Evolutionary conservation across 1,140 invertebrate genomes (phyloP).

Genomic region (Lerema accius): DNA sequence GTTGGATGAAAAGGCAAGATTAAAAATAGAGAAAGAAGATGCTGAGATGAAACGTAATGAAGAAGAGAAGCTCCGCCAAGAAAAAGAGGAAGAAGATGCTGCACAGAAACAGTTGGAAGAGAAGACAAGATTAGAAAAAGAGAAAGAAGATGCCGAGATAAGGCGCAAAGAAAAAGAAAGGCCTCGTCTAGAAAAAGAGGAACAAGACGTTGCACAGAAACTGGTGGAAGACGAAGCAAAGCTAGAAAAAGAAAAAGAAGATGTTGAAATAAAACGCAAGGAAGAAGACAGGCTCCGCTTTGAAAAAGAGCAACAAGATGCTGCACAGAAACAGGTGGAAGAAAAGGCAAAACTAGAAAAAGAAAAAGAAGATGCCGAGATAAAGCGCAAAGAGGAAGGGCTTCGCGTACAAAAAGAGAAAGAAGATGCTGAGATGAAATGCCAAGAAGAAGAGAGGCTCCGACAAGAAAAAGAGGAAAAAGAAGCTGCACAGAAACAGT

Average conservation of each 20-base stretch:
- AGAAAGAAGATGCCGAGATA: not conserved
- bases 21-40: not conserved
- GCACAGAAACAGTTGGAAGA: not conserved
- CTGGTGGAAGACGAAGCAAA: not conserved
- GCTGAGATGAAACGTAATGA: not conserved
- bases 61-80: not conserved
- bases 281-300: not conserved
- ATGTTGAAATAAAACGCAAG: not conserved
- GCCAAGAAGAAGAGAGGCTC: too few relatives aligned
- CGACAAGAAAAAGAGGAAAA: too few relatives aligned
- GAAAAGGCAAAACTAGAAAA: not conserved
- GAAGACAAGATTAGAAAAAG: not conserved
- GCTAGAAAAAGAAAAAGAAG: slow-evolving; percentile 1
- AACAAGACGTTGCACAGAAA: not conserved
- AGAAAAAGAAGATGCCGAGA: not conserved
- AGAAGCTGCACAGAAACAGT: not conserved
- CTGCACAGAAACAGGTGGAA: not conserved
- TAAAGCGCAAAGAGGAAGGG: not conserved
- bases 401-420: not conserved
- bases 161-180: not conserved
- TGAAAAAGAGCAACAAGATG: not conserved
- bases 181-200: not conserved
- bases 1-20: not conserved
- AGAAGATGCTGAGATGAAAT: too few relatives aligned
- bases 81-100: not conserved